Conservation (phyloP, 2,888 invertebrate genomes). For the Tipula unca region DNA sequence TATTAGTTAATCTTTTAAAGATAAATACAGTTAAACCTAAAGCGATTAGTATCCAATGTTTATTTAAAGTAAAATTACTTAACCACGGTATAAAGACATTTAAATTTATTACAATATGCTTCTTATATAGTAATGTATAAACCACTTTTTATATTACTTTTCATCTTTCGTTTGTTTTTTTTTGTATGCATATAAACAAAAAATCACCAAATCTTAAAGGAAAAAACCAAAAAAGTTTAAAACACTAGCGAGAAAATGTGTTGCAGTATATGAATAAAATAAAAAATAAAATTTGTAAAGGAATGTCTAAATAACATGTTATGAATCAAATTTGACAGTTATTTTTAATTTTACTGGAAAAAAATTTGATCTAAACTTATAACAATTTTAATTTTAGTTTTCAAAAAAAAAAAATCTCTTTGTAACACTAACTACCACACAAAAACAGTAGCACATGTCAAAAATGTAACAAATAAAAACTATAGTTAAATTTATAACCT, state of each 20-base stretch:
- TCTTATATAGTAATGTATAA: neutral
- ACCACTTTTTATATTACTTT: neutral
- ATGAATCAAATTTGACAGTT: neutral
- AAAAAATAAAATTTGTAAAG: neutral
- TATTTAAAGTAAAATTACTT: neutral
- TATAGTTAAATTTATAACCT: neutral
- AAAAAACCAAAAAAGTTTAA: neutral
- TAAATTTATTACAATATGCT: neutral
- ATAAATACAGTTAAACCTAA: neutral
- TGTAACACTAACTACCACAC: neutral
- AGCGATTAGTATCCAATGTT: neutral
- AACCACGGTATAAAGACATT: neutral
- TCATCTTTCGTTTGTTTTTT: neutral
- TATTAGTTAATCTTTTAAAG: neutral
- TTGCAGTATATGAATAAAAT: neutral
- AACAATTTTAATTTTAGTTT: neutral
- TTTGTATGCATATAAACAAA: neutral
- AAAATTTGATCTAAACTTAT: neutral
- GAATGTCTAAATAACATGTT: neutral
- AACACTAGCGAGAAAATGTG: neutral
- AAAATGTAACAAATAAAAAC: neutral
- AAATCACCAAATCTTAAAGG: neutral
- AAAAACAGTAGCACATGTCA: neutral
- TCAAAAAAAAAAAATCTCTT: neutral
- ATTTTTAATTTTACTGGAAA: neutral